Evolutionary conservation across 1,140 invertebrate genomes (phyloP), one percentile per base, ranked within the genome.

Genomic region (Mesaphorura yosii): DNA sequence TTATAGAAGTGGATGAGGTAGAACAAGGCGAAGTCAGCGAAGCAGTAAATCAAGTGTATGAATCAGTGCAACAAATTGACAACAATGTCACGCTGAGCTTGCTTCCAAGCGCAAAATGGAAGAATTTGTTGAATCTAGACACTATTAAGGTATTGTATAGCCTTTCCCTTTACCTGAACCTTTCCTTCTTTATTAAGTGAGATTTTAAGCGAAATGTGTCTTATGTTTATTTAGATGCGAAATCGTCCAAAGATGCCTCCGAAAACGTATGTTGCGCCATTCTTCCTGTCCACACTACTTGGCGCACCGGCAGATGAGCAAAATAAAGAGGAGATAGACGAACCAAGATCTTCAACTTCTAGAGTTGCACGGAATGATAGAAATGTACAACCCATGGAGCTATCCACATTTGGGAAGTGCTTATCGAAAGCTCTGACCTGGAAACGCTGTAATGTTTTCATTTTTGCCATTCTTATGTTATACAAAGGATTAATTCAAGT

Each of bases 101-200:
- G 1, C 69, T 95, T 38, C 79, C 92, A 0, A 78, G 81, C 20
- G 91, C 89, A 0, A 79, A 87, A 65, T 98, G 93, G 95, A 79
- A 89, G 46, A 95, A 95, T 73, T 69, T 98, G 3, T 72, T 97
- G 0, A 81, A 92, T 68, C 73, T 98, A 39, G 91, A 97, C 64
- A 70, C 86, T 1, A 86, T 98, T 1, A 91, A 86, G 67, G 80
- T 81, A 58, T 12, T 3, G 25, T 48, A 48, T n/a, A 26, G n/a
- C n/a, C n/a, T n/a, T n/a, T n/a, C n/a, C n/a, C n/a, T n/a, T n/a
- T n/a, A n/a, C n/a, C n/a, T n/a, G n/a, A n/a, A n/a, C n/a, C n/a
- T n/a, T n/a, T n/a, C n/a, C n/a, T n/a, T n/a, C n/a, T n/a, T n/a
- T n/a, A n/a, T n/a, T n/a, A n/a, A n/a, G n/a, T n/a, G n/a, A n/a